phyloP scores from a whole-genome alignment of 2,113 vertebrate genomes.

The Mormyrus iriodes region DNA sequence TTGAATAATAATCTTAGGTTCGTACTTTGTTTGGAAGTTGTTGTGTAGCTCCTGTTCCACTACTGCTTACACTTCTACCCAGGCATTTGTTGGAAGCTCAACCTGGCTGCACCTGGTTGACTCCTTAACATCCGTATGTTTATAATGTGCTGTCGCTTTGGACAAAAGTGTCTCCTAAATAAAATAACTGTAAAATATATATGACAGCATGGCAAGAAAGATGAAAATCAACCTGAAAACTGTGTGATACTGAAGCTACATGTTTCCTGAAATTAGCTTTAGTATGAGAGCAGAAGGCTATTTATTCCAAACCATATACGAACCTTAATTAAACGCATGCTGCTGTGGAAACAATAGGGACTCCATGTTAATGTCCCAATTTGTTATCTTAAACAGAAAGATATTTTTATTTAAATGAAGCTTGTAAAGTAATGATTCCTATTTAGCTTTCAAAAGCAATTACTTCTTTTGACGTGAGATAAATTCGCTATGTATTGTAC shows the following conservation, averaged over 20 bases:
- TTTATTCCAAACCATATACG: not conserved
- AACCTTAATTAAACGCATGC: not conserved
- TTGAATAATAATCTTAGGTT: not conserved
- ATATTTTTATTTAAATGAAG: not conserved
- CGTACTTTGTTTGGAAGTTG: not conserved
- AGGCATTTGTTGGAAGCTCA: not conserved
- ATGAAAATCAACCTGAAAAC: not conserved
- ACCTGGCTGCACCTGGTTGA: not conserved
- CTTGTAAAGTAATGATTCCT: not conserved
- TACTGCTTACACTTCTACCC: not conserved
- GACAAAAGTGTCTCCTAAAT: not conserved
- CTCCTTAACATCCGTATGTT: not conserved
- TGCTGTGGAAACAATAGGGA: not conserved
- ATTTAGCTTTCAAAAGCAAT: not conserved
- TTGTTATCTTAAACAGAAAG: conserved; percentile 12
- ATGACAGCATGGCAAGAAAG: not conserved
- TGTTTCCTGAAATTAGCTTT: not conserved
- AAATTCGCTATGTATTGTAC: not conserved
- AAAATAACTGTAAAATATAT: not conserved
- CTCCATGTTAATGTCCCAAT: not conserved
- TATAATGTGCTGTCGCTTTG: not conserved
- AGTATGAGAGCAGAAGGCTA: not conserved
- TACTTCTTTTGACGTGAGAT: not conserved
- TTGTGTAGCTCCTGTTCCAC: not conserved
- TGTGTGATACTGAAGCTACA: not conserved